Evolutionary conservation across 2,888 invertebrate species (phyloP), one percentile per base, ranked within the genome.

Genomic region (Thecophora atra): DNA sequence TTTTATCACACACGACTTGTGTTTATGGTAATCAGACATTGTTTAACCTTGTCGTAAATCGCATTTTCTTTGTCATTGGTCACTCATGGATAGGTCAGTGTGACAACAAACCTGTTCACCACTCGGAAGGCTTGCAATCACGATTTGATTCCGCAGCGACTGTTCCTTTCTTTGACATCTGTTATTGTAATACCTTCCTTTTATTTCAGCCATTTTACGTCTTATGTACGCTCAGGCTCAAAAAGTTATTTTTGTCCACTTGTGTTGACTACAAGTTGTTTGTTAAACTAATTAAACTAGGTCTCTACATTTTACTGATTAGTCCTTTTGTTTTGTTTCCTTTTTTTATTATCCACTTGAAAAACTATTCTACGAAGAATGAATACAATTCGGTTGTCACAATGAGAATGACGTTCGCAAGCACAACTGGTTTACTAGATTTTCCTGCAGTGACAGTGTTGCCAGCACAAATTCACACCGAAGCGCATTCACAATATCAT

Each of bases 101-200:
- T 65, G 64, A 24, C 71, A 65, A 64, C 71, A 71, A 64, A 17
- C 28, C 52, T 71, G 7, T 64, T 64, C 17, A 28, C 11, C 8
- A 3, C 26, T 1, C 24, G 52, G 24, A 17, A 19, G 19, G 44
- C 19, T n/a, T 17, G 26, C 58, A 26, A 58, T 17, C 15, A 17
- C 4, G 17, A 71, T 17, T 65, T 71, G 71, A 28, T 63, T 52
- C 6, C 65, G 71, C 4, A 71, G 28, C 11, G 71, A 65, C 54
- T 44, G 64, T 5, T 65, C 47, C 47, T 71, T 71, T 17, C 17
- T 71, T 58, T 64, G 11, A 71, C 19, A 15, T 15, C 42, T 2
- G 21, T 17, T n/a, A 19, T 15, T n/a, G 65, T 71, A 4, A 71
- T 19, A 37, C 11, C 37, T 37, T 37, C 37, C 37, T 37, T n/a